phyloP scores from a whole-genome alignment of 1,140 invertebrate species.

The Drosophila bipectinata region DNA sequence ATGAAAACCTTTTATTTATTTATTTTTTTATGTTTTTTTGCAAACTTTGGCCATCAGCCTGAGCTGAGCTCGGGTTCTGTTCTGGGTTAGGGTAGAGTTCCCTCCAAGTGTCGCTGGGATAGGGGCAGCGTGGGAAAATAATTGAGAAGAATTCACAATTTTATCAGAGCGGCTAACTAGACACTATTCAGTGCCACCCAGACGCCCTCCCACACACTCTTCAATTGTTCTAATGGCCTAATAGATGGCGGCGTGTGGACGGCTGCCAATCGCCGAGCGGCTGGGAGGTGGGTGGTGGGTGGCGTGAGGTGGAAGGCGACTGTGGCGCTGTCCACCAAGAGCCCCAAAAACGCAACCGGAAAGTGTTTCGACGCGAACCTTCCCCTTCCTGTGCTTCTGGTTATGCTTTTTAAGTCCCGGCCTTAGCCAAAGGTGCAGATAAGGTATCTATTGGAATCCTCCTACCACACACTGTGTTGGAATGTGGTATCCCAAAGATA shows the following conservation, averaged over 20 bases:
- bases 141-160: constrained; percentile 56
- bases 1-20: constrained; percentile 32
- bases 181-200: constrained; percentile 57
- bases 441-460: too few relatives aligned
- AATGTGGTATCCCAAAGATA: too few relatives aligned
- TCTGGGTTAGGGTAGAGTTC: constrained; percentile 26
- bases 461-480: too few relatives aligned
- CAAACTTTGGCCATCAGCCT: constrained; percentile 28
- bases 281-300: neutral
- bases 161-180: constrained; percentile 65
- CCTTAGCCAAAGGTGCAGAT: too few relatives aligned
- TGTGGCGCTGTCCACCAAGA: constrained; percentile 49
- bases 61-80: constrained; percentile 8
- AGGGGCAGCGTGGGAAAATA: constrained; percentile 18
- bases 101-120: constrained; percentile 43
- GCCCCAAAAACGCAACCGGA: neutral
- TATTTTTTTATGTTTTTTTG: constrained; percentile 40
- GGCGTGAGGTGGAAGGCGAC: neutral
- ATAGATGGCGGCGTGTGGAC: constrained; percentile 59
- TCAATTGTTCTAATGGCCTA: constrained; percentile 67
- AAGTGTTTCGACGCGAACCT: neutral
- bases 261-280: constrained; percentile 29
- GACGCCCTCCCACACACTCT: constrained; percentile 30
- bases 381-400: too few relatives aligned
- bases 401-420: too few relatives aligned